Evolutionary conservation across 2,797 vertebrate genomes (phyloP).

Genomic region (Ataeniobius toweri): DNA sequence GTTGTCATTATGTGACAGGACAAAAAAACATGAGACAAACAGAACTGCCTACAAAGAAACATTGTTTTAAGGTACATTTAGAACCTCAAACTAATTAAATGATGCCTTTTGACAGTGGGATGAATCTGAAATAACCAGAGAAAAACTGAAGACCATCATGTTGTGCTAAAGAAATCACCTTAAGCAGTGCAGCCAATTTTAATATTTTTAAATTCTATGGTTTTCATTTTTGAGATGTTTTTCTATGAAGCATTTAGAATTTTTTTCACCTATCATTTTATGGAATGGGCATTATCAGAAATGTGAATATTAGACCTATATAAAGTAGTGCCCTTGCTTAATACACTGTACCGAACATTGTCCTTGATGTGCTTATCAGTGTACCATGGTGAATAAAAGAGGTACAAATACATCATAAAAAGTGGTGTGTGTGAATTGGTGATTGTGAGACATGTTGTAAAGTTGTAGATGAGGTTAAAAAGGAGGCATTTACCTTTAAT

Average conservation of each 20-base stretch:
- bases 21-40: neutral
- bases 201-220: neutral
- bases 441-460: neutral
- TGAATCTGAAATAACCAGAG: neutral
- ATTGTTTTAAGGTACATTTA: neutral
- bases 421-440: neutral
- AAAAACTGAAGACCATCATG: neutral
- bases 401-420: conserved; percentile 1
- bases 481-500: neutral
- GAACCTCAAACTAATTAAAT: neutral
- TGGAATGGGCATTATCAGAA: neutral
- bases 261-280: neutral
- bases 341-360: neutral
- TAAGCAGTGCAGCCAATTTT: neutral
- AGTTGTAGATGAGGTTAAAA: neutral
- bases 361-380: neutral
- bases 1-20: neutral
- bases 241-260: neutral
- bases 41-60: neutral
- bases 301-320: neutral
- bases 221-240: neutral
- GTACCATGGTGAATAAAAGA: neutral
- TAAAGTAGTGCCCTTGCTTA: neutral
- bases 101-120: neutral
- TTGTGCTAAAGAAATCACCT: neutral